Evolutionary conservation across 37 sponge, comb jelly and placozoan species (phyloP).

Genomic region (Haliclona indistincta): DNA sequence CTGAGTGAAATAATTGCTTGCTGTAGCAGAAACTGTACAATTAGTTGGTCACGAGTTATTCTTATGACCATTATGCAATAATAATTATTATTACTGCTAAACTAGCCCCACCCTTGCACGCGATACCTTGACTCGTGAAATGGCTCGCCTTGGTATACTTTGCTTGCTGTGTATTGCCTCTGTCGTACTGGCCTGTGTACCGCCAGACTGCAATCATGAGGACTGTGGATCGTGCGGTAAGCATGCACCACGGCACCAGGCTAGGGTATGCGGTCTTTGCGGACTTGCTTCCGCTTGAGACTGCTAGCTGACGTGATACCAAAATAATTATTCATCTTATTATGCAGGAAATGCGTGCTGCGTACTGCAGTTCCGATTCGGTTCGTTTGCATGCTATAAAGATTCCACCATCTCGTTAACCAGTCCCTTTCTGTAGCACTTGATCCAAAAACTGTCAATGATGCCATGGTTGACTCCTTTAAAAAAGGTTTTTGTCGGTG

Average conservation of each 20-base stretch:
- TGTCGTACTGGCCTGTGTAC: slow-evolving; percentile 35
- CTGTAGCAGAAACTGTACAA: no score
- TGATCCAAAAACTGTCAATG: slow-evolving; percentile 7
- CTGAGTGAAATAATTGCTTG: no score
- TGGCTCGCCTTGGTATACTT: neutral
- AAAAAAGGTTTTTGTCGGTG: slow-evolving; percentile 56
- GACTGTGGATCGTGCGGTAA: slow-evolving; percentile 91
- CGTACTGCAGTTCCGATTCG: slow-evolving; percentile 46
- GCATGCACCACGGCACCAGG: neutral
- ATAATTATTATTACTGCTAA: no score
- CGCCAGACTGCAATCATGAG: slow-evolving; percentile 80
- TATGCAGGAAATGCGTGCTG: slow-evolving; percentile 78
- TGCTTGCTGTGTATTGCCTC: neutral
- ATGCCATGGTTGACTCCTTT: slow-evolving; percentile 18
- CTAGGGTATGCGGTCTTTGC: no score
- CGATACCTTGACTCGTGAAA: no score
- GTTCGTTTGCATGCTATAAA: slow-evolving; percentile 27
- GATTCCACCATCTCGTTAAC: neutral
- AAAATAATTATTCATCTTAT: neutral
- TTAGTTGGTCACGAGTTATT: no score
- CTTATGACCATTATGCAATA: no score
- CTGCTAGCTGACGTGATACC: no score
- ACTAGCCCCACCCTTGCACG: no score
- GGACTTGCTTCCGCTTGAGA: no score
- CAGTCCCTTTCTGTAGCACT: no score